Evolutionary conservation across 2,797 vertebrate genomes (phyloP).

Genomic region (Salarias fasciatus): DNA sequence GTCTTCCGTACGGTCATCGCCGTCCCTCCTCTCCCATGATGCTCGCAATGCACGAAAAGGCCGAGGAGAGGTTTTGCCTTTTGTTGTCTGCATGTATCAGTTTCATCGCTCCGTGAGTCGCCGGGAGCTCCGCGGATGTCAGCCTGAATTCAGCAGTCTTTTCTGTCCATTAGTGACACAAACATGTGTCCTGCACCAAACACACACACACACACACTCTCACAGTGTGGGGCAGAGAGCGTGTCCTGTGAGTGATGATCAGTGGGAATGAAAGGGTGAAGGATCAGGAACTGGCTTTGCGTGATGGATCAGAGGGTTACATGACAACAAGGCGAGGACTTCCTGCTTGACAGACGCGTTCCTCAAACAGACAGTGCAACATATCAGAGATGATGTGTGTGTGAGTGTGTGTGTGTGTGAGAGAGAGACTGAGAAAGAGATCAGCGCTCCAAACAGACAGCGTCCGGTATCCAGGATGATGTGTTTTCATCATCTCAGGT

Average conservation of each 20-base stretch:
- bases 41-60: slow-evolving; percentile 15
- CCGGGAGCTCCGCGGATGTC: slow-evolving; percentile 51
- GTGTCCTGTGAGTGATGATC: slow-evolving; percentile 66
- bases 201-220: slow-evolving; percentile 16
- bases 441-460: slow-evolving; percentile 48
- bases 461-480: slow-evolving; percentile 54
- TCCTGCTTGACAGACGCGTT: slow-evolving; percentile 62
- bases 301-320: slow-evolving; percentile 68
- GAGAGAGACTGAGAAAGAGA: slow-evolving; percentile 36
- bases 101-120: slow-evolving; percentile 51
- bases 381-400: slow-evolving; percentile 34
- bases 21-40: slow-evolving; percentile 33
- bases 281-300: slow-evolving; percentile 63
- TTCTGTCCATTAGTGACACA: slow-evolving; percentile 43
- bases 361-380: slow-evolving; percentile 50
- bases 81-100: slow-evolving; percentile 62
- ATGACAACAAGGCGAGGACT: slow-evolving; percentile 60
- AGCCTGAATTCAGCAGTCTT: slow-evolving; percentile 43
- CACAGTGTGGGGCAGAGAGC: slow-evolving; percentile 13
- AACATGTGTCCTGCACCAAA: slow-evolving; percentile 11
- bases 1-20: slow-evolving; percentile 5
- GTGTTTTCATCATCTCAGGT: slow-evolving; percentile 51
- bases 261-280: slow-evolving; percentile 57
- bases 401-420: no score
- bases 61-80: slow-evolving; percentile 46